A percentile compares a stretch with the other conserved stretches of the same genome.
phyloP scores from a whole-genome alignment of 2,113 vertebrate genomes.

The Sinosuthora webbiana region DNA sequence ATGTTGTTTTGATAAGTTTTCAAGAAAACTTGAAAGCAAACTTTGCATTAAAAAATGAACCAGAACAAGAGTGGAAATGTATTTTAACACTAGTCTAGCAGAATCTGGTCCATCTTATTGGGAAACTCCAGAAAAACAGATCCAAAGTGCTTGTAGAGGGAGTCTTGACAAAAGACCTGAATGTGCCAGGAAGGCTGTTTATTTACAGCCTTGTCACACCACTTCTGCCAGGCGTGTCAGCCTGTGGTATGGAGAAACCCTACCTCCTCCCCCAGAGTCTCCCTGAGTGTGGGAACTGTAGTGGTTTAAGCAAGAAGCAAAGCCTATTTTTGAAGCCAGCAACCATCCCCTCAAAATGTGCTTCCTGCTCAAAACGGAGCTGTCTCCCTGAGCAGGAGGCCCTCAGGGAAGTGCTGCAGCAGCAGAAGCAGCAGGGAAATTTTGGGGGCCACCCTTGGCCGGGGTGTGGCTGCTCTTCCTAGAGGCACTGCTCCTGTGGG shows the following conservation, averaged over 20 bases:
- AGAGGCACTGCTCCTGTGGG: not conserved
- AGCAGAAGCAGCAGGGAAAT: not conserved
- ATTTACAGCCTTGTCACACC: not conserved
- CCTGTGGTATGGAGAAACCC: not conserved
- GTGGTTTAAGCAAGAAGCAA: not conserved
- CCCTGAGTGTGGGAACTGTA: not conserved
- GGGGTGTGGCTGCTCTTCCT: rapidly evolving
- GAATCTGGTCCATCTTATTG: not conserved
- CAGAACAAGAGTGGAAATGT: not conserved
- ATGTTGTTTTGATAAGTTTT: not conserved
- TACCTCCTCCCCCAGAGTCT: not conserved
- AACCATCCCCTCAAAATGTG: not conserved
- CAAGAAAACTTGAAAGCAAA: not conserved
- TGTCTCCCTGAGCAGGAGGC: rapidly evolving
- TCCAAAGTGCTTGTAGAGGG: not conserved
- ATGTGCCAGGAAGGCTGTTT: not conserved
- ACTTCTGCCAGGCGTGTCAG: not conserved
- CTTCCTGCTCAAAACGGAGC: not conserved
- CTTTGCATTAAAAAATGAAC: not conserved
- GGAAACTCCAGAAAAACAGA: not conserved
- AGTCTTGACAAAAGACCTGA: not conserved
- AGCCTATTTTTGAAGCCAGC: not conserved
- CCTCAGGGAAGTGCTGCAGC: not conserved
- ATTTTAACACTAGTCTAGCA: not conserved
- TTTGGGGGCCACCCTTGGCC: too few species aligned